These are phyloP conservation scores for Phyllostomus discolor DNA, from an alignment of 2,113 vertebrate genomes.

Conservation along the genomic window DNA sequence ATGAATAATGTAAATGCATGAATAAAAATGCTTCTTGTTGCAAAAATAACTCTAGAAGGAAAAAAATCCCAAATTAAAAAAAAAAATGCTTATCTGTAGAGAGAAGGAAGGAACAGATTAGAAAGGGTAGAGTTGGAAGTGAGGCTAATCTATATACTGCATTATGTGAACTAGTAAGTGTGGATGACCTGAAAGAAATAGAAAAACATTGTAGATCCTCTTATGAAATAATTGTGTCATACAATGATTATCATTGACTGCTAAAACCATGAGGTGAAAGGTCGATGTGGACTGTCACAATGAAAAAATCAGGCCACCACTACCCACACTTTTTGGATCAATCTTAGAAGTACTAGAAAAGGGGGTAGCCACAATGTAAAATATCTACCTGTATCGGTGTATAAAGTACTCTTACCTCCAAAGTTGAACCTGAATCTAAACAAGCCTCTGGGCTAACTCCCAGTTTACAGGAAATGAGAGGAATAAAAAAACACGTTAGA, in stretches of 20 bases:
- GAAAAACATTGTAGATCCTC: constrained; percentile 42
- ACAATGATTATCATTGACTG: neutral
- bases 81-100: neutral
- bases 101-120: neutral
- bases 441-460: neutral
- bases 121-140: neutral
- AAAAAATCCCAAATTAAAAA: neutral
- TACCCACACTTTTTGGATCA: neutral
- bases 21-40: neutral
- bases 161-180: neutral
- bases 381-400: neutral
- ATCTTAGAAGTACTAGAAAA: neutral
- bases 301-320: neutral
- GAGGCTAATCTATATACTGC: neutral
- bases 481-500: neutral
- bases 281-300: constrained; percentile 14
- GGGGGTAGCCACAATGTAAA: neutral
- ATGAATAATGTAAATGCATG: neutral
- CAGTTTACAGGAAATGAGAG: neutral
- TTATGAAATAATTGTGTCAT: constrained; percentile 8
- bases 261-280: constrained; percentile 22
- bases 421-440: constrained; percentile 1
- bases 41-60: constrained; percentile 1
- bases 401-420: neutral
- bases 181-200: constrained; percentile 11